Conservation (phyloP, 2,888 invertebrate species). For the Calameuta filiformis region DNA sequence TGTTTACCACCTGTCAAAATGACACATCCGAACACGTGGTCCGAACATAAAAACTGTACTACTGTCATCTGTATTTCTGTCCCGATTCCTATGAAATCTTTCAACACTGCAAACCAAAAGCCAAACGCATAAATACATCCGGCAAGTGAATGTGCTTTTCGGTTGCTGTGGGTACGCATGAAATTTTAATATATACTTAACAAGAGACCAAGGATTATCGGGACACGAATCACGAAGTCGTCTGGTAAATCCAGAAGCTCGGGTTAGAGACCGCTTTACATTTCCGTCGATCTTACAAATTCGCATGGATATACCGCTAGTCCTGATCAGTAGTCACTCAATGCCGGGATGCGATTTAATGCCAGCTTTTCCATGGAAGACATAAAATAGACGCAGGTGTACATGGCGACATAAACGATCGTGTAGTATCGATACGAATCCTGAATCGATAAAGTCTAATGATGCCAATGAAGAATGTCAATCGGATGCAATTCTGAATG, state of each 20-base stretch:
- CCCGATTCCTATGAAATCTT: background rate
- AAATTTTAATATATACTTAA: background rate
- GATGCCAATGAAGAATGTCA: background rate
- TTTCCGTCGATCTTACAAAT: slow-evolving; percentile 35
- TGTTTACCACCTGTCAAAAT: background rate
- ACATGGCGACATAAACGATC: slow-evolving; percentile 49
- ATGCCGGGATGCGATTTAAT: slow-evolving; percentile 37
- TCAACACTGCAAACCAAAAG: background rate
- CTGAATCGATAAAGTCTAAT: slow-evolving; percentile 43
- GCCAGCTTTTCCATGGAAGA: slow-evolving; percentile 42
- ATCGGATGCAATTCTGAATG: background rate
- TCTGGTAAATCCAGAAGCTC: slow-evolving; percentile 23
- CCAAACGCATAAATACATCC: background rate
- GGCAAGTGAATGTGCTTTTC: background rate
- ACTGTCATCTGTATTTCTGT: background rate
- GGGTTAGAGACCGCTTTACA: slow-evolving; percentile 44
- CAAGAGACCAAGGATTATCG: background rate
- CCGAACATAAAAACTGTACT: background rate
- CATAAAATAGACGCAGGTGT: slow-evolving; percentile 51
- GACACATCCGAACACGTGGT: background rate
- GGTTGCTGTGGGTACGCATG: background rate
- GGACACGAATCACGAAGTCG: slow-evolving; percentile 33
- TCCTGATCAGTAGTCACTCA: slow-evolving; percentile 30
- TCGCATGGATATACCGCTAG: background rate
- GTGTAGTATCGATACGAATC: slow-evolving; percentile 39